These are phyloP conservation scores for Helarctos malayanus DNA, from an alignment of 2,797 vertebrate genomes.

Conservation along the genomic window DNA sequence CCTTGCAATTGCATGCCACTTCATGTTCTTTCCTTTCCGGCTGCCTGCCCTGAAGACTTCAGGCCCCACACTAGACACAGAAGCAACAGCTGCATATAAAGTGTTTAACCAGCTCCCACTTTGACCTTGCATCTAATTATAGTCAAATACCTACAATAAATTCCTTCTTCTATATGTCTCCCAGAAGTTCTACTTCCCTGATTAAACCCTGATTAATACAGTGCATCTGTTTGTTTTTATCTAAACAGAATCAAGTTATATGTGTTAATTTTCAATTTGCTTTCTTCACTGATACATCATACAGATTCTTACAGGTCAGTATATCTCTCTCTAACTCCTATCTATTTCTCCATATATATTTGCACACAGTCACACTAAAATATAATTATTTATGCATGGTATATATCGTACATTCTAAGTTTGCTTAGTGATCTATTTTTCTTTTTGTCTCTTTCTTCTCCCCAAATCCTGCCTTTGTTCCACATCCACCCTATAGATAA, in stretches of 20 bases:
- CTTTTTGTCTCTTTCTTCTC: constrained; percentile 28
- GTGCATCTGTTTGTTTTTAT: neutral
- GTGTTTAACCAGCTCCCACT: neutral
- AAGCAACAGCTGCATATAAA: neutral
- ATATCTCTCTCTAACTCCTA: neutral
- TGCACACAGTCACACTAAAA: neutral
- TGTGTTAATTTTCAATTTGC: neutral
- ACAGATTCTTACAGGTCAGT: neutral
- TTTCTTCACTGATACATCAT: constrained; percentile 43
- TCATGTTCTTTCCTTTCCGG: constrained; percentile 13
- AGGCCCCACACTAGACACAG: neutral
- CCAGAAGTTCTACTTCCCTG: constrained; percentile 19
- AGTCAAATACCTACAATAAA: neutral
- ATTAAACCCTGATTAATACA: constrained; percentile 19
- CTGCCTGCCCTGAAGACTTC: neutral
- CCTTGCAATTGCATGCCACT: neutral
- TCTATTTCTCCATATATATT: neutral
- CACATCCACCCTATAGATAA: neutral
- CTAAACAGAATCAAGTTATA: constrained; percentile 31
- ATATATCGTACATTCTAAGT: neutral
- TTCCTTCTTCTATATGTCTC: neutral
- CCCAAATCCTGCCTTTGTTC: neutral
- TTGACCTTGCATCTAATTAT: neutral
- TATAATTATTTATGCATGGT: neutral
- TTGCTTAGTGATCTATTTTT: constrained; percentile 39